Evolutionary conservation across 2,113 vertebrate genomes (phyloP).

Genomic region (Uropsilus gracilis): DNA sequence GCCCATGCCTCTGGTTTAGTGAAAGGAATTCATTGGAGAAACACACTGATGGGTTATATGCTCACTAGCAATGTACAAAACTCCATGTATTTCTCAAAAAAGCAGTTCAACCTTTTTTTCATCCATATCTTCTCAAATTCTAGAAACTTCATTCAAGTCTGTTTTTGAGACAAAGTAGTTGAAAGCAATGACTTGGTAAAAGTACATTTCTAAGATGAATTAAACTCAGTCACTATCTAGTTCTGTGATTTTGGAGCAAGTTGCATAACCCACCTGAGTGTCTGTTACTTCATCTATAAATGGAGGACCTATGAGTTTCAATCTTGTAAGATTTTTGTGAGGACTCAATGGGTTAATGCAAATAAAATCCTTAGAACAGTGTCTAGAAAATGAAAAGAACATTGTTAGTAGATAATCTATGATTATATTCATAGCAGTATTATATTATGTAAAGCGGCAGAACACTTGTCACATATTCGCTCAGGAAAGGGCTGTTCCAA

Average conservation of each 20-base stretch:
- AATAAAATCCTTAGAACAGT: background rate
- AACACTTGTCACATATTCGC: background rate
- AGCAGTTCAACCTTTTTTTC: background rate
- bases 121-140: background rate
- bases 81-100: background rate
- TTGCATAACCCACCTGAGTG: fast-evolving
- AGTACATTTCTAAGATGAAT: background rate
- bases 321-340: background rate
- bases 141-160: background rate
- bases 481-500: background rate
- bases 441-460: background rate
- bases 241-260: background rate
- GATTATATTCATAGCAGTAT: background rate
- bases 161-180: background rate
- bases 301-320: background rate
- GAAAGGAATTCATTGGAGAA: background rate
- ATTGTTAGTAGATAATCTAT: background rate
- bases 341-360: background rate
- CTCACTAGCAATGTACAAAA: background rate
- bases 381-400: background rate
- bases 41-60: background rate
- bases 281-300: background rate
- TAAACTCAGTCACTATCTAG: background rate
- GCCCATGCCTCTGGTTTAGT: background rate
- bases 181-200: background rate